These are phyloP conservation scores for Melanostoma scalare DNA, from an alignment of 2,888 invertebrate genomes.

Conservation along the genomic window DNA sequence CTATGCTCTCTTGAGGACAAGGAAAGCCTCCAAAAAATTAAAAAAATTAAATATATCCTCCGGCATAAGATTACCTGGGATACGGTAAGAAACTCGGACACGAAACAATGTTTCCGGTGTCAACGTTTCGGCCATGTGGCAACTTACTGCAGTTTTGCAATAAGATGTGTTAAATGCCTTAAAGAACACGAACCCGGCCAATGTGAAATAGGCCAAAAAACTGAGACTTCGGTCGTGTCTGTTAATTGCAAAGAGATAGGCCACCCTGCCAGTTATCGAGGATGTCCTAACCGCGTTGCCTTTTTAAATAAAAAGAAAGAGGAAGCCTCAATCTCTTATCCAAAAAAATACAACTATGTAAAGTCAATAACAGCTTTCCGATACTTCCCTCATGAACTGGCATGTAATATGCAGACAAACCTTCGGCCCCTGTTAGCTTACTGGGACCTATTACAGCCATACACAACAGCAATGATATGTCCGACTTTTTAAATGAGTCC, in stretches of 20 bases:
- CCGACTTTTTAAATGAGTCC: conserved; percentile 10
- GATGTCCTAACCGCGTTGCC: too few species aligned
- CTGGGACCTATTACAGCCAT: too few species aligned
- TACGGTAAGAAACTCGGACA: neutral
- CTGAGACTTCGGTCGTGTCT: neutral
- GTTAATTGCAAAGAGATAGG: neutral
- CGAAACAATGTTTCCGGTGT: conserved; percentile 10
- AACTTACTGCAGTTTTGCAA: neutral
- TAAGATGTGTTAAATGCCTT: conserved; percentile 6
- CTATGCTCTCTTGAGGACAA: neutral
- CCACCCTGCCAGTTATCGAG: conserved; percentile 9
- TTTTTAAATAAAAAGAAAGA: too few species aligned
- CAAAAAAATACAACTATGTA: too few species aligned
- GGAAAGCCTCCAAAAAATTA: conserved; percentile 4
- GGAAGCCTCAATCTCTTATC: too few species aligned
- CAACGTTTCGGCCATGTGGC: too few species aligned
- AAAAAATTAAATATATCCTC: neutral
- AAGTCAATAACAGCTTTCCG: too few species aligned
- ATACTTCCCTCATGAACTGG: neutral
- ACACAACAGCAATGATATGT: neutral
- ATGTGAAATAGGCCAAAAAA: too few species aligned
- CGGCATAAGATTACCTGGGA: neutral
- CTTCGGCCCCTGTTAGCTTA: too few species aligned
- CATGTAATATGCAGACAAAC: conserved; percentile 1
- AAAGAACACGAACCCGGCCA: too few species aligned